Conservation (phyloP, 2,797 vertebrate species). For the Gallinago stenura region DNA sequence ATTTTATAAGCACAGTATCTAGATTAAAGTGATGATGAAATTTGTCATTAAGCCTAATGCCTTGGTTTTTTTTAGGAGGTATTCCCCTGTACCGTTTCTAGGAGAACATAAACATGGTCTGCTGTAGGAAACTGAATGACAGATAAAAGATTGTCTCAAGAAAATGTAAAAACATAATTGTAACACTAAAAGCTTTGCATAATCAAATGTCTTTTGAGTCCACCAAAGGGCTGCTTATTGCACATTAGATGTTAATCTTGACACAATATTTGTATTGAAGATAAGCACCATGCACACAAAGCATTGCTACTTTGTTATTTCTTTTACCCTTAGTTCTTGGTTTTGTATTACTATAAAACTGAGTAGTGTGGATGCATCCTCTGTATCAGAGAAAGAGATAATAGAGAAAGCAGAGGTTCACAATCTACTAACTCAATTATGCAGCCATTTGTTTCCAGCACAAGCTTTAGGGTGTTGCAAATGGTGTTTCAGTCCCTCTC, state of each 20-base stretch:
- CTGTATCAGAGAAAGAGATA: not conserved
- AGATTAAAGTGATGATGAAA: not conserved
- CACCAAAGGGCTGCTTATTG: constrained; percentile 30
- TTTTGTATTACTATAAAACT: not conserved
- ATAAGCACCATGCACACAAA: not conserved
- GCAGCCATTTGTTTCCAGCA: not conserved
- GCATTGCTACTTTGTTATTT: not conserved
- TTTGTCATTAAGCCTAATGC: not conserved
- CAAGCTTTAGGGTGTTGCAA: not conserved
- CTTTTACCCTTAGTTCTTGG: not conserved
- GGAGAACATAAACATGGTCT: not conserved
- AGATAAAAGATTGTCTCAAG: constrained; percentile 10
- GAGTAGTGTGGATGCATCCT: not conserved
- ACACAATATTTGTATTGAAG: constrained; percentile 18
- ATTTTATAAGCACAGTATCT: not conserved
- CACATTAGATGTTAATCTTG: constrained; percentile 48
- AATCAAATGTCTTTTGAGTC: constrained; percentile 51
- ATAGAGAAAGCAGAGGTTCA: not conserved
- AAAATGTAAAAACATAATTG: constrained; percentile 21
- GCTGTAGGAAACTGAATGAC: not conserved
- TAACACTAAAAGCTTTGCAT: not conserved
- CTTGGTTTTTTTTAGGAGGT: not conserved
- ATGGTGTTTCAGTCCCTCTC: not conserved
- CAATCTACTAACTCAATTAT: not conserved
- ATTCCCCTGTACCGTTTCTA: not conserved